These are phyloP conservation scores for Tragelaphus scriptus DNA, from an alignment of 2,113 vertebrate species.

Conservation along the genomic window DNA sequence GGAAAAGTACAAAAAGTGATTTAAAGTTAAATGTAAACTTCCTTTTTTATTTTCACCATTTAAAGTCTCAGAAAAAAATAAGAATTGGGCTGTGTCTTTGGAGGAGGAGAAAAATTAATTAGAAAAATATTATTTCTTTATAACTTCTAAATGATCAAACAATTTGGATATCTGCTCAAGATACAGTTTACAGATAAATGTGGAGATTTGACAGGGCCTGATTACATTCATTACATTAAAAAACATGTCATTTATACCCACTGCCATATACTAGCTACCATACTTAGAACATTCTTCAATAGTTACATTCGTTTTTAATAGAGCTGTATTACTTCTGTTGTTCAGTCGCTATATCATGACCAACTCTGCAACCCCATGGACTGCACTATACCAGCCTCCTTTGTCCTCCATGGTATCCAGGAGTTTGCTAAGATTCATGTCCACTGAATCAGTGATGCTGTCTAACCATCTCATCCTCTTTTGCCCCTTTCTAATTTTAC, in stretches of 20 bases:
- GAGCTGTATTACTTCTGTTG: background rate
- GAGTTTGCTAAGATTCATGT: background rate
- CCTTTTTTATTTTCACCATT: background rate
- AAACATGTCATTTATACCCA: background rate
- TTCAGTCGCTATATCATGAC: background rate
- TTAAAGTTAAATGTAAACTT: background rate
- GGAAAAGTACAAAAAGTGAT: background rate
- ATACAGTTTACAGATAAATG: slow-evolving; percentile 1
- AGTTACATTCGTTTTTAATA: background rate
- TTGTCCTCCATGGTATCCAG: background rate
- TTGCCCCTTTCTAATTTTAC: background rate
- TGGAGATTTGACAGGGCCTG: background rate
- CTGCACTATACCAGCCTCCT: background rate
- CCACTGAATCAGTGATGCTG: background rate
- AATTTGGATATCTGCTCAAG: background rate
- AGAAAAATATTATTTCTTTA: slow-evolving; percentile 21
- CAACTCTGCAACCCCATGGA: background rate
- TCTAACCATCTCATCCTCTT: background rate
- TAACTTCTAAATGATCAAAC: background rate
- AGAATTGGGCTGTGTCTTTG: background rate
- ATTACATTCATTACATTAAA: slow-evolving; percentile 10
- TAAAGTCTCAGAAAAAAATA: background rate
- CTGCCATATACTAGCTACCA: background rate
- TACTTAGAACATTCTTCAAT: background rate
- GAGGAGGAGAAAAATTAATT: background rate